These are phyloP conservation scores for Chloroceryle aenea DNA, from an alignment of 2,113 vertebrate genomes.

Conservation along the genomic window DNA sequence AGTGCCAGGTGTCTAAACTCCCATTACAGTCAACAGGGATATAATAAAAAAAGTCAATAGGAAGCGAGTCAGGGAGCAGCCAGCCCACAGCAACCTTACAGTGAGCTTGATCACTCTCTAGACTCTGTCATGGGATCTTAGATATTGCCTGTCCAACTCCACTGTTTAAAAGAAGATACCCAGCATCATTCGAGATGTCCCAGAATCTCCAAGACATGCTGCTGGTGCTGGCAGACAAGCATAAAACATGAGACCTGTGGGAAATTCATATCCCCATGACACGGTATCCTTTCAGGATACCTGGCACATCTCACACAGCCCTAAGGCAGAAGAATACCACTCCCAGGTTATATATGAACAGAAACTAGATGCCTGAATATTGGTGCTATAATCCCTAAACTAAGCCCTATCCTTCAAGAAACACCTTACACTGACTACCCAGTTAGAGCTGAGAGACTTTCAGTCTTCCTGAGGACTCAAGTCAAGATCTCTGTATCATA, in stretches of 20 bases:
- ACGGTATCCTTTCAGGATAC: no score
- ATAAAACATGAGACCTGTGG: not conserved
- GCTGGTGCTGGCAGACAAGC: not conserved
- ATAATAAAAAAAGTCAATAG: not conserved
- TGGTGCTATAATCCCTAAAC: not conserved
- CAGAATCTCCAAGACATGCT: not conserved
- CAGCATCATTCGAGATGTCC: not conserved
- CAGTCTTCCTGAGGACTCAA: not conserved
- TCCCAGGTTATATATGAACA: not conserved
- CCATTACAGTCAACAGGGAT: not conserved
- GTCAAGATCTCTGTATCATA: not conserved
- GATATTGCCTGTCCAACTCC: not conserved
- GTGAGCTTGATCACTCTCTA: not conserved
- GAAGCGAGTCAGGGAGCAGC: not conserved
- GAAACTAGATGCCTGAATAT: not conserved
- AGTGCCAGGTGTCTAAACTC: not conserved
- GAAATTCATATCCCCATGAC: accelerated
- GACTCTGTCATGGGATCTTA: not conserved
- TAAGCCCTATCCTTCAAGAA: not conserved
- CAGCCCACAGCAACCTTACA: not conserved
- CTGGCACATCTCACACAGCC: accelerated
- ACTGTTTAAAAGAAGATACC: not conserved
- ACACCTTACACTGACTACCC: not conserved
- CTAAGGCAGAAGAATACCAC: not conserved
- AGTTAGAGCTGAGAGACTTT: not conserved